Conservation (phyloP, 2,888 invertebrate species). For the Corythucha ciliata region DNA sequence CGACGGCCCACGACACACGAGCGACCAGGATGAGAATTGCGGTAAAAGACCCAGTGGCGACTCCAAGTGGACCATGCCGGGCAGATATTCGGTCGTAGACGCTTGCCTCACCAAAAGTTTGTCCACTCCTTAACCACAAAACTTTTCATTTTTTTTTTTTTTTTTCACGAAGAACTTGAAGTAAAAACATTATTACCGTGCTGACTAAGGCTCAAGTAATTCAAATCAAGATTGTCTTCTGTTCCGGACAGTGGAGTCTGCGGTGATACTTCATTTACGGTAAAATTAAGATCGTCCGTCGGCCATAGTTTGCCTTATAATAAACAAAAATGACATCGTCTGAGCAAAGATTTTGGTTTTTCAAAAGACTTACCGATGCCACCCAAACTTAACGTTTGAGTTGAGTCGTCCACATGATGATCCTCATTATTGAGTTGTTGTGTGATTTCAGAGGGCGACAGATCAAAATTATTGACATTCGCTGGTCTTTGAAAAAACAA, state of each 20-base stretch:
- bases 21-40: slow-evolving; percentile 44
- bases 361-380: no score
- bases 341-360: no score
- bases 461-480: no score
- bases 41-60: slow-evolving; percentile 54
- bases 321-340: slow-evolving; percentile 8
- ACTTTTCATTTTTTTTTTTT: no score
- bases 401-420: no score
- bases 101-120: slow-evolving; percentile 10
- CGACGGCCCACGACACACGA: slow-evolving; percentile 81
- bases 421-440: no score
- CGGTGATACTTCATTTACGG: slow-evolving; percentile 5
- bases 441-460: no score
- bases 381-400: no score
- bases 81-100: slow-evolving; percentile 59
- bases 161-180: no score
- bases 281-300: slow-evolving; percentile 4
- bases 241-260: slow-evolving; percentile 7
- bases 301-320: slow-evolving; percentile 15
- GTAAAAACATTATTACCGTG: slow-evolving; percentile 7
- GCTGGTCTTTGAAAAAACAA: no score
- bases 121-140: slow-evolving; percentile 2
- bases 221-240: slow-evolving; percentile 8
- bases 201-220: slow-evolving; percentile 11
- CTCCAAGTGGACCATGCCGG: slow-evolving; percentile 77